These are phyloP conservation scores for Dryococelus australis DNA, from an alignment of 2,888 invertebrate genomes.

Conservation along the genomic window DNA sequence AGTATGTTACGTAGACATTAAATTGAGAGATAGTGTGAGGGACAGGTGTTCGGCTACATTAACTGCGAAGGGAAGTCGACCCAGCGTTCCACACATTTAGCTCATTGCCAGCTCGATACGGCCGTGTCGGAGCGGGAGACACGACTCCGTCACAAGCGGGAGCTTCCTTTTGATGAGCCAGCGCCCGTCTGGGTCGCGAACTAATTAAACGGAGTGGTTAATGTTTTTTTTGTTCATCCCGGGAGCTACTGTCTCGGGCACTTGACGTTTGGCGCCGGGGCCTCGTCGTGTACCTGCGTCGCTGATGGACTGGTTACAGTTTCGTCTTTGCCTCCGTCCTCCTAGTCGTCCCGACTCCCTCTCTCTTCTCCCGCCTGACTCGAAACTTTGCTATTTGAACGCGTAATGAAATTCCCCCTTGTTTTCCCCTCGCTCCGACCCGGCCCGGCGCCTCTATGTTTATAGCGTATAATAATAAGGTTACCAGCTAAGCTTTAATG, in stretches of 20 bases:
- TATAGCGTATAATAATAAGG: conserved; percentile 34
- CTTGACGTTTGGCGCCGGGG: no score
- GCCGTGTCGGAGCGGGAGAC: no score
- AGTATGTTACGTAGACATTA: no score
- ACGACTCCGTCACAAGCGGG: background rate
- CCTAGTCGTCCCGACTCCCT: background rate
- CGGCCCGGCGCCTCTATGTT: conserved; percentile 22
- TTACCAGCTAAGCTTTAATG: conserved; percentile 38
- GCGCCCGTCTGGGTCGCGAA: background rate
- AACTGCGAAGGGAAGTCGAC: no score
- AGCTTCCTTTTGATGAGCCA: background rate
- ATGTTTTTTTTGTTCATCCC: background rate
- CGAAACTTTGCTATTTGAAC: conserved; percentile 38
- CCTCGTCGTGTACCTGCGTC: background rate
- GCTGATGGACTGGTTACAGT: background rate
- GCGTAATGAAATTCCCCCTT: conserved; percentile 36
- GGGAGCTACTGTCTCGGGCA: no score
- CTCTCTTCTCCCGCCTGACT: background rate
- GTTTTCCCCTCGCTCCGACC: background rate
- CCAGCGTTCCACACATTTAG: no score
- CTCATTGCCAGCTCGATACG: no score
- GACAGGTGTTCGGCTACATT: no score
- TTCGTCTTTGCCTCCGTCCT: background rate
- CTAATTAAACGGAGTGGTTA: conserved; percentile 16
- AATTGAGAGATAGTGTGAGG: no score